phyloP scores from a whole-genome alignment of 2,888 invertebrate species.

The Lasioglossum villosulum region DNA sequence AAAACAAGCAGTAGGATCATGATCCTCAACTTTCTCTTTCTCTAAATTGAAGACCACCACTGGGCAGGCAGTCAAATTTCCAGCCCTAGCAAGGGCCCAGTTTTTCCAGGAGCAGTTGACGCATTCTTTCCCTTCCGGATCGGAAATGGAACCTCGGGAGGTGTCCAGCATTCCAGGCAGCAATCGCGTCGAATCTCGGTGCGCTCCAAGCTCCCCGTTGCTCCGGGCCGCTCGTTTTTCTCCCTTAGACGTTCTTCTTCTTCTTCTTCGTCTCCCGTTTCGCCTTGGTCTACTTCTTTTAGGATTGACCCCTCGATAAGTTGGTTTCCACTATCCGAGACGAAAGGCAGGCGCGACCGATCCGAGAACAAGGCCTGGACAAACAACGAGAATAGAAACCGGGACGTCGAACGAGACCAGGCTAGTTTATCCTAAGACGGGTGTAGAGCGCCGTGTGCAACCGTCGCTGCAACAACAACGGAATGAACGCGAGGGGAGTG shows the following conservation, averaged over 20 bases:
- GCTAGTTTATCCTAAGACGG: constrained; percentile 56
- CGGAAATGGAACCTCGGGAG: background rate
- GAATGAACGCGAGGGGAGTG: background rate
- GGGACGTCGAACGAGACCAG: constrained; percentile 25
- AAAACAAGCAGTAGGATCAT: too few species aligned
- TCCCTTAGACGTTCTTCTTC: background rate
- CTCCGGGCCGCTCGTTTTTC: background rate
- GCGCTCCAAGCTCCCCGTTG: background rate
- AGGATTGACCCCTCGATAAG: constrained; percentile 69
- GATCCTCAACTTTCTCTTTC: too few species aligned
- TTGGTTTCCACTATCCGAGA: constrained; percentile 57
- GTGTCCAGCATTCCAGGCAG: background rate
- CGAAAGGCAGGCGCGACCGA: constrained; percentile 70
- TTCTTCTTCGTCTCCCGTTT: constrained; percentile 30
- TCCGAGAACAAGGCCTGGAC: constrained; percentile 69
- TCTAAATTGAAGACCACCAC: background rate
- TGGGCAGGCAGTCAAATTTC: background rate
- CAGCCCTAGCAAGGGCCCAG: background rate
- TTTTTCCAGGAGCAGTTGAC: background rate
- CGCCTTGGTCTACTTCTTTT: constrained; percentile 18
- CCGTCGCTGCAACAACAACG: background rate
- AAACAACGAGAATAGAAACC: constrained; percentile 58
- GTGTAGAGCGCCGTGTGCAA: constrained; percentile 37
- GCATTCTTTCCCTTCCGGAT: constrained; percentile 18
- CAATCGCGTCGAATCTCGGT: background rate